These are phyloP conservation scores for Enteromius paludinosus DNA, from an alignment of 2,797 vertebrate genomes.

Conservation along the genomic window DNA sequence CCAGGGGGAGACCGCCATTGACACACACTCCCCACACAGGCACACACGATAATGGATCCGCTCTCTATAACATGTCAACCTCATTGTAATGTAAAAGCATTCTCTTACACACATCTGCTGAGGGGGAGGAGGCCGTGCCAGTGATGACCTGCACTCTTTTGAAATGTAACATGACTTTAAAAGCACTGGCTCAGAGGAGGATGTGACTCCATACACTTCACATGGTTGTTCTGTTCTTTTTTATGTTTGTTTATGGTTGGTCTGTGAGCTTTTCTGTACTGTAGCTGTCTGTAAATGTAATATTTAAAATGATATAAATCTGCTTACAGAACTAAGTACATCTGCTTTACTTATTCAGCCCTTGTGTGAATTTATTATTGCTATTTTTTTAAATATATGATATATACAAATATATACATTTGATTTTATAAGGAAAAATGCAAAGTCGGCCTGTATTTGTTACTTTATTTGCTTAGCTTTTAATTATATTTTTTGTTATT, in stretches of 20 bases:
- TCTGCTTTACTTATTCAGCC: not conserved
- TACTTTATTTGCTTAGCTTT: not conserved
- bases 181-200: conserved; percentile 56
- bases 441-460: not conserved
- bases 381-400: not conserved
- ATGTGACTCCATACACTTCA: not conserved
- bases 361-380: not conserved
- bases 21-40: conserved; percentile 66
- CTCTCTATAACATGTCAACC: conserved; percentile 79
- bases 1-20: conserved; percentile 48
- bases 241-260: not conserved
- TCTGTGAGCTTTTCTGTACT: not conserved
- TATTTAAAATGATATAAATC: not conserved
- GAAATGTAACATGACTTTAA: conserved; percentile 75
- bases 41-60: conserved; percentile 82
- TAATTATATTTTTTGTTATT: not conserved
- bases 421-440: not conserved
- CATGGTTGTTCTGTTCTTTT: not conserved
- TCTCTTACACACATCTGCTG: conserved; percentile 63
- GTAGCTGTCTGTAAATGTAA: not conserved
- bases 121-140: conserved; percentile 69
- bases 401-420: not conserved
- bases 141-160: conserved; percentile 79
- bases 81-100: conserved; percentile 84
- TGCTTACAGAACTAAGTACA: not conserved